Evolutionary conservation across 1,140 invertebrate genomes (phyloP), one percentile per base, ranked within the genome.

Genomic region (Ceratina australensis): DNA sequence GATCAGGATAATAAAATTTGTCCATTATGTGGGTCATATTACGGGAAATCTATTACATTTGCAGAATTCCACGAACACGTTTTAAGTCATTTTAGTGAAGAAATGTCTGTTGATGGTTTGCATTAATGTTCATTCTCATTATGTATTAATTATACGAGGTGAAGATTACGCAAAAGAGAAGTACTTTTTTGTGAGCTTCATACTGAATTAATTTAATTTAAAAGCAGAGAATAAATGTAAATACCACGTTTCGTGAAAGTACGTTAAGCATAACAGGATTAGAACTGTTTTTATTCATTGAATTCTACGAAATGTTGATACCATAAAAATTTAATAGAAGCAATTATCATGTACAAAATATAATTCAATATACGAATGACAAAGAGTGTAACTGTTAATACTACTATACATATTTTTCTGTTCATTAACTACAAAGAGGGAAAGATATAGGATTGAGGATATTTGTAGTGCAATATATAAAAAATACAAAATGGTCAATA

Each of bases 21-120:
- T 73, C 93, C 93, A 0, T 76, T 93, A 20, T 93, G 93, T 81
- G 90, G 89, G 10, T 75, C 65, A 52, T 81, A 86, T 68, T 93
- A 90, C 74, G 86, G 71, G 42, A 87, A 87, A 60, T 79, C 87
- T 12, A 82, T 81, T 24, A 68, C 89, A 20, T 93, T 93, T 84
- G 74, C 85, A 47, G 86, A 87, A 49, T 93, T 93, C 73, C 91
- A 93, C 72, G 89, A 92, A 79, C 93, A 93, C 77, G 92, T 93
- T 56, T 81, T 93, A 22, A 90, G 79, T 78, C 93, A 93, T 86
- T 93, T 93, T 87, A 78, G 78, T 10, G 82, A 89, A 59, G 89
- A 92, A 80, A 64, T 87, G 12, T 59, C 80, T 20, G 26, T 81
- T 49, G 82, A 87, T 8, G 81, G 67, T 33, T 87, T 87, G 33